Evolutionary conservation across 1,140 invertebrate genomes (phyloP), one percentile per base, ranked within the genome.

Genomic region (Saccostrea echinata): DNA sequence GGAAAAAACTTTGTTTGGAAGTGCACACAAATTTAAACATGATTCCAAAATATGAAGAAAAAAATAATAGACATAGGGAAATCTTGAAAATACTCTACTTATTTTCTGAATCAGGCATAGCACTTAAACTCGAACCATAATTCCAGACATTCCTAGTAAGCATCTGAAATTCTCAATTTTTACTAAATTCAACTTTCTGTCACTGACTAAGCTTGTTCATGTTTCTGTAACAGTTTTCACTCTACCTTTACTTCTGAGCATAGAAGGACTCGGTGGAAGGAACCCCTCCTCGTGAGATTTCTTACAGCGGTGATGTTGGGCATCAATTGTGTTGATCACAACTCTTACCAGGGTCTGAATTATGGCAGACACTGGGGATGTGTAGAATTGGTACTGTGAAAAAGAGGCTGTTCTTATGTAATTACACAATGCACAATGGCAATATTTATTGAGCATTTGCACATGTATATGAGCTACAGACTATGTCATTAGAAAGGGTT

Each of bases 241-340:
- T 3, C 13, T 90, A 96, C 94, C 95, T 94, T 89, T 95, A 93
- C 92, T 96, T 86, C 92, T 92, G 16, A 89, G 90, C 57, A 91
- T 84, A 12, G 91, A 91, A 13, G 93, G 93, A 55, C 90, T 93
- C 11, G 92, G 91, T 68, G 91, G 91, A 30, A 92, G 90, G 76
- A 93, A 91, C 18, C 91, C 92, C 84, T 94, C 93, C 16, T 94
- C 94, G 13, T 93, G 92, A 52, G 91, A 91, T n/a, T 87, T 88
- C 71, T 92, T 93, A 91, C 95, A 96, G 98, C 98, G 94, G 86
- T 95, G 95, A 86, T 98, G 97, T 92, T 99, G 98, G 27, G 97
- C 96, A 92, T 99, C 97, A 80, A 99, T 94, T 0, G 98, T 99
- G 94, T 98, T 98, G 81, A 99, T 96, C n/a, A 99, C 97, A 91